These are phyloP conservation scores for Zingel zingel DNA, from an alignment of 2,113 vertebrate species.

Conservation along the genomic window DNA sequence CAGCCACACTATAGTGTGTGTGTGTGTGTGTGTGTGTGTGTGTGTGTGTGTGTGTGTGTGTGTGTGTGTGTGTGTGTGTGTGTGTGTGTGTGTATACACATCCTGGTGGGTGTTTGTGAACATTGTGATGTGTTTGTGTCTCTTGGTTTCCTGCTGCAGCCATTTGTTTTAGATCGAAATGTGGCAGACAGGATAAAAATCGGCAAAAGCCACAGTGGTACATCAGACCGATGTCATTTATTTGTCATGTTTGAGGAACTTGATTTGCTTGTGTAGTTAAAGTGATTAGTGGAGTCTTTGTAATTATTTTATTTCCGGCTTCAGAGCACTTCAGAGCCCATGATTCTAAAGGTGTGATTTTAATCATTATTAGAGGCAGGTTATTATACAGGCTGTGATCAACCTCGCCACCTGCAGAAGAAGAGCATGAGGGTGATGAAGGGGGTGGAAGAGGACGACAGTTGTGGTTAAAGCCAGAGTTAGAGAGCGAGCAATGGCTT, in stretches of 20 bases:
- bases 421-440: slow-evolving; percentile 1
- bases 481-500: slow-evolving; percentile 52
- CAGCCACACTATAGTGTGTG: slow-evolving; percentile 27
- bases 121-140: slow-evolving; percentile 20
- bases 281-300: slow-evolving; percentile 6
- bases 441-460: slow-evolving; percentile 4
- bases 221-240: slow-evolving; percentile 27
- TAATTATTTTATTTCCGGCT: slow-evolving; percentile 16
- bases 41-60: slow-evolving; percentile 16
- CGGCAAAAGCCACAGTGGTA: slow-evolving; percentile 31
- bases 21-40: slow-evolving; percentile 18
- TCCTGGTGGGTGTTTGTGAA: slow-evolving; percentile 40
- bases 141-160: slow-evolving; percentile 41
- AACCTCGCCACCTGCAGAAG: slow-evolving; percentile 32
- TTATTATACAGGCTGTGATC: slow-evolving; percentile 44
- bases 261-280: slow-evolving; percentile 9
- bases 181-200: slow-evolving; percentile 78
- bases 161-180: slow-evolving; percentile 63
- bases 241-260: slow-evolving; percentile 24
- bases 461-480: slow-evolving; percentile 33
- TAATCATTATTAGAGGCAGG: slow-evolving; percentile 33
- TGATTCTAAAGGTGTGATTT: slow-evolving; percentile 34
- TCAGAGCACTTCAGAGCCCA: not conserved
- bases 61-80: slow-evolving; percentile 35
- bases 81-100: slow-evolving; percentile 39